A percentile compares a stretch with the other conserved stretches of the same genome.
These are phyloP conservation scores for Aurelia sp. DNA, from an alignment of 30 jellyfish, hydroid and myxozoan genomes.

Conservation along the genomic window DNA sequence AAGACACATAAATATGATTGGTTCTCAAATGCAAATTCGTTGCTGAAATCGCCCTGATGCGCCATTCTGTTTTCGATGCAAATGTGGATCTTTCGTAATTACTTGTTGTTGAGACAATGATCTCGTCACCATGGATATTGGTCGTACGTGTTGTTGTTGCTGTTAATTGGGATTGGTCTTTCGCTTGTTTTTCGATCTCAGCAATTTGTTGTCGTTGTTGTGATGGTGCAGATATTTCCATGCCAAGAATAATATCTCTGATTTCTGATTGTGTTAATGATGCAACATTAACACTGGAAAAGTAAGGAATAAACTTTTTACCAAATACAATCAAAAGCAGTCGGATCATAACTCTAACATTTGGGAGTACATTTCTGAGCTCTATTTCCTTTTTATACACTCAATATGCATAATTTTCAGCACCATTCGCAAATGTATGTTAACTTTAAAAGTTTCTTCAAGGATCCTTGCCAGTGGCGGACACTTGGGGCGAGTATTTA, in stretches of 20 bases:
- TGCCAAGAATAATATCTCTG: slow-evolving; percentile 99
- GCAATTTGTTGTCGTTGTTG: slow-evolving; percentile 99
- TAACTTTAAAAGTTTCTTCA: no score
- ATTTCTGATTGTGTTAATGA: slow-evolving; percentile 99
- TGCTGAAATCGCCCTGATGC: slow-evolving; percentile 99
- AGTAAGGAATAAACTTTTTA: neutral
- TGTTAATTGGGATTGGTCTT: slow-evolving; percentile 99
- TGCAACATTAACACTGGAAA: slow-evolving; percentile 97
- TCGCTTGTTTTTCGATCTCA: slow-evolving; percentile 99
- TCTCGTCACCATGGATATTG: slow-evolving; percentile 99
- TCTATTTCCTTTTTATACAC: no score
- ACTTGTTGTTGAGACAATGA: slow-evolving; percentile 98
- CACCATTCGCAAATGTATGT: no score
- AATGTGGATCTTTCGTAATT: slow-evolving; percentile 97
- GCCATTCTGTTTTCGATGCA: slow-evolving; percentile 99
- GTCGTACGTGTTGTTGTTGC: slow-evolving; percentile 99
- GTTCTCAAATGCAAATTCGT: slow-evolving; percentile 99
- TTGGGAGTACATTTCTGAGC: no score
- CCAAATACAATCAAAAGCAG: neutral
- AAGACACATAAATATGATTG: slow-evolving; percentile 96
- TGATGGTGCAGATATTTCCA: slow-evolving; percentile 99
- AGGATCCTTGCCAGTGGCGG: no score
- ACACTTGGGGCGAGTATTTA: no score
- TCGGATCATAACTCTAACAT: no score
- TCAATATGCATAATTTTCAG: no score